Percentiles rank a stretch among this genome's conserved stretches.
Conservation (phyloP, 2,113 vertebrate species). For the Petroica traversi region DNA sequence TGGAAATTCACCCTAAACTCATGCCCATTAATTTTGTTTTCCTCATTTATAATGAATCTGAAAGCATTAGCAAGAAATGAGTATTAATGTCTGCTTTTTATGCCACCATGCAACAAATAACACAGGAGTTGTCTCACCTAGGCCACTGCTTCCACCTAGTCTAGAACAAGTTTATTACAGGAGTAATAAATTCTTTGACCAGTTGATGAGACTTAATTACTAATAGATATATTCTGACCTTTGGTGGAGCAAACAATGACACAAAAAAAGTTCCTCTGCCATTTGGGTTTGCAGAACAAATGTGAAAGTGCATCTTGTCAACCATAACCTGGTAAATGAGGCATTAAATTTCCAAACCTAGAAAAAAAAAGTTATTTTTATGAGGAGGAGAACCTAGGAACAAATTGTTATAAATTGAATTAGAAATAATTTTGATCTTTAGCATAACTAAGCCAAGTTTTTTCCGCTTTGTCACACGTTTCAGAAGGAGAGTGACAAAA, state of each 20-base stretch:
- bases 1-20: background rate
- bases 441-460: background rate
- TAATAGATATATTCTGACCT: background rate
- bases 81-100: background rate
- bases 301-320: background rate
- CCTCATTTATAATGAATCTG: constrained; percentile 1
- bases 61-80: background rate
- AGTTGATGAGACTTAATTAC: background rate
- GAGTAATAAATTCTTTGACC: background rate
- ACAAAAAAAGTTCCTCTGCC: background rate
- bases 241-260: background rate
- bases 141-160: background rate
- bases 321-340: background rate
- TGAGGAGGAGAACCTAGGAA: background rate
- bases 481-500: background rate
- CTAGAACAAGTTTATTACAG: background rate
- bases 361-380: background rate
- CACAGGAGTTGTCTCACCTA: background rate
- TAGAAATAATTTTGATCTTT: background rate
- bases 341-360: background rate
- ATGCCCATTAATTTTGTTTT: background rate
- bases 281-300: background rate
- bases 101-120: background rate
- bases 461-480: background rate
- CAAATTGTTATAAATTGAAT: background rate